Conservation (phyloP, 2,113 vertebrate species). For the Forbesichthys papilliferus region DNA sequence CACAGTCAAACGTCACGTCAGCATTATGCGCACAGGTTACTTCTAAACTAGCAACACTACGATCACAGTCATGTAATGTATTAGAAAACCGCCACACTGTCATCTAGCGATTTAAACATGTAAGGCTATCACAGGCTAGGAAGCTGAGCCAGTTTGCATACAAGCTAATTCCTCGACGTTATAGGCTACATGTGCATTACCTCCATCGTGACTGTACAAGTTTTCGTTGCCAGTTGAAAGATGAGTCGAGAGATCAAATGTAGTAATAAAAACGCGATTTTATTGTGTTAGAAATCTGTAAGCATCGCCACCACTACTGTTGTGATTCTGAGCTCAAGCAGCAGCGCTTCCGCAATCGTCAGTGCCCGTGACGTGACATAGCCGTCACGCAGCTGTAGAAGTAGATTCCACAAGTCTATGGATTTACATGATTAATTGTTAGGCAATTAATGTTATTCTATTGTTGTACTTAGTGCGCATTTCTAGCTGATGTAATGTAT, state of each 20-base stretch:
- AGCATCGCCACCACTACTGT: slow-evolving; percentile 49
- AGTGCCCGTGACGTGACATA: slow-evolving; percentile 44
- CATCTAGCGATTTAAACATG: background rate
- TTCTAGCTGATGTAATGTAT: no score
- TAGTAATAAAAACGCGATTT: background rate
- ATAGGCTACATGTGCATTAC: slow-evolving; percentile 46
- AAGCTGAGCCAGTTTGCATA: slow-evolving; percentile 27
- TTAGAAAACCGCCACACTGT: background rate
- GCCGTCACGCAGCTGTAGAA: background rate
- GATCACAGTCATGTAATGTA: no score
- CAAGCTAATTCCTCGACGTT: slow-evolving; percentile 45
- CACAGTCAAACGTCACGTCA: no score
- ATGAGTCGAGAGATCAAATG: background rate
- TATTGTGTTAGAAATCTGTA: background rate
- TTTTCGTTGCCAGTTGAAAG: slow-evolving; percentile 25
- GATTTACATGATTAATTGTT: no score
- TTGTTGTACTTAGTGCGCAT: no score
- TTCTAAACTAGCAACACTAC: no score
- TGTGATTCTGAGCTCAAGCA: slow-evolving; percentile 12
- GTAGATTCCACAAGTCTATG: background rate
- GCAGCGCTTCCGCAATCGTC: slow-evolving; percentile 68
- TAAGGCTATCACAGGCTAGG: background rate
- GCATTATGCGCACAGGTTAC: no score
- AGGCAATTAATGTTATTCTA: no score
- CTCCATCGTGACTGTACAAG: slow-evolving; percentile 61